These are phyloP conservation scores for Brachirus orientalis DNA, from an alignment of 2,113 vertebrate species.

Conservation along the genomic window DNA sequence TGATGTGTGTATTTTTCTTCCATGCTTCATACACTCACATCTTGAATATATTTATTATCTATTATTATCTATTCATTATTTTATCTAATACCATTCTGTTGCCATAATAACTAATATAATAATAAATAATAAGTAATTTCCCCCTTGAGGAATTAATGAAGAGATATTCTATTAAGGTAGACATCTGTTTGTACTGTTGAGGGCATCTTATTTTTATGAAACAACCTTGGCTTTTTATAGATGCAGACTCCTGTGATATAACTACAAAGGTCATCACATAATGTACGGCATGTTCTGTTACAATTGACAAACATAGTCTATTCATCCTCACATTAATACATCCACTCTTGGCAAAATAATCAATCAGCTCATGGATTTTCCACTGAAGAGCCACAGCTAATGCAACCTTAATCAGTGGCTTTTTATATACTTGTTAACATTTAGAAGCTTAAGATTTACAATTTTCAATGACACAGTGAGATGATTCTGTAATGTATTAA, in stretches of 20 bases:
- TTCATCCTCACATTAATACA: background rate
- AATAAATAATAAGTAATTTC: too few relatives aligned
- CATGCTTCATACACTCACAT: too few relatives aligned
- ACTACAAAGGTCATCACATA: slow-evolving; percentile 4
- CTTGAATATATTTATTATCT: too few relatives aligned
- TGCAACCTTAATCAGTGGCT: background rate
- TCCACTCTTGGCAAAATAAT: background rate
- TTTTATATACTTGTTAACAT: background rate
- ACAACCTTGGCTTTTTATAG: too few relatives aligned
- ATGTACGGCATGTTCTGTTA: slow-evolving; percentile 1
- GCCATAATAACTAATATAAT: too few relatives aligned
- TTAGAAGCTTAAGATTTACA: too few relatives aligned
- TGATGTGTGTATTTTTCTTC: too few relatives aligned
- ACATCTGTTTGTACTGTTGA: slow-evolving; percentile 20
- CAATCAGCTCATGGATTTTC: background rate
- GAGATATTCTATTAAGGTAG: slow-evolving; percentile 1
- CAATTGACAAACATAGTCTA: background rate
- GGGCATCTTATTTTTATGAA: slow-evolving; percentile 9
- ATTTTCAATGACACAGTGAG: too few relatives aligned
- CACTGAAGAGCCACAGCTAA: background rate
- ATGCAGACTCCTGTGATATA: background rate
- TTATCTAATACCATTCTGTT: too few relatives aligned
- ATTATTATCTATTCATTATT: too few relatives aligned
- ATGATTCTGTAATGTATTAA: too few relatives aligned
- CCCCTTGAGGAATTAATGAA: too few relatives aligned